phyloP scores from a whole-genome alignment of 2,797 vertebrate species.

The Pseudochromis fuscus region DNA sequence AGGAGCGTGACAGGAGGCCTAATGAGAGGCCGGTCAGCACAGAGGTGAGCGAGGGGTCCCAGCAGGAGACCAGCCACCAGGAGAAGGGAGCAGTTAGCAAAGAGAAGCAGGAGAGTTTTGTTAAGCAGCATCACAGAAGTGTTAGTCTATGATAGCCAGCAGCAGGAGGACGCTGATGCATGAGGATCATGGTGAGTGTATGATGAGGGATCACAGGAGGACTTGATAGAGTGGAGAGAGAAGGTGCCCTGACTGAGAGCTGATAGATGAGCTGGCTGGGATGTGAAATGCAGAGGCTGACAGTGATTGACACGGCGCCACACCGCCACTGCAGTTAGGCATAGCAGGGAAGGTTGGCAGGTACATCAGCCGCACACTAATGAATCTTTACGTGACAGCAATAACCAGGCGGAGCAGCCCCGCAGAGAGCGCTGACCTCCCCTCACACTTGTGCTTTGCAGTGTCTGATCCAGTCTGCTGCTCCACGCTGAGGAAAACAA shows the following conservation, averaged over 20 bases:
- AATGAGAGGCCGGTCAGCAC: conserved; percentile 24
- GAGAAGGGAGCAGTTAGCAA: conserved; percentile 37
- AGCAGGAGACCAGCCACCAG: not conserved
- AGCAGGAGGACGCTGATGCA: not conserved
- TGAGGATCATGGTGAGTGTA: not conserved
- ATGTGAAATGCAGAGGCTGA: conserved; percentile 21
- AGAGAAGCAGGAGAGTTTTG: conserved; percentile 73
- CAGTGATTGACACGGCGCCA: conserved; percentile 20
- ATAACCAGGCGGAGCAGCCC: conserved; percentile 18
- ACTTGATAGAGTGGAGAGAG: not conserved
- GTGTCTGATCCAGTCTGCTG: conserved; percentile 12
- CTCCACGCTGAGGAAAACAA: not conserved
- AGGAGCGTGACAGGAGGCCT: conserved; percentile 60
- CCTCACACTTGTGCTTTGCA: no score
- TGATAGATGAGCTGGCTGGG: not conserved
- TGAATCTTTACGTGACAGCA: conserved; percentile 36
- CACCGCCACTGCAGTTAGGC: conserved; percentile 38
- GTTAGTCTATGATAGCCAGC: conserved; percentile 79
- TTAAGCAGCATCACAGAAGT: conserved; percentile 84
- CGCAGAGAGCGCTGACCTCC: conserved; percentile 13
- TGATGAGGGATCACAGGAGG: conserved; percentile 18
- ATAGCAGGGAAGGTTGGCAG: conserved; percentile 25
- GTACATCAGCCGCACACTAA: conserved; percentile 47
- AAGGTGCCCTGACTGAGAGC: not conserved
- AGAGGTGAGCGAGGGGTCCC: not conserved